Evolutionary conservation across 2,113 vertebrate genomes (phyloP), one percentile per base, ranked within the genome.

Genomic region (Pholis gunnellus): DNA sequence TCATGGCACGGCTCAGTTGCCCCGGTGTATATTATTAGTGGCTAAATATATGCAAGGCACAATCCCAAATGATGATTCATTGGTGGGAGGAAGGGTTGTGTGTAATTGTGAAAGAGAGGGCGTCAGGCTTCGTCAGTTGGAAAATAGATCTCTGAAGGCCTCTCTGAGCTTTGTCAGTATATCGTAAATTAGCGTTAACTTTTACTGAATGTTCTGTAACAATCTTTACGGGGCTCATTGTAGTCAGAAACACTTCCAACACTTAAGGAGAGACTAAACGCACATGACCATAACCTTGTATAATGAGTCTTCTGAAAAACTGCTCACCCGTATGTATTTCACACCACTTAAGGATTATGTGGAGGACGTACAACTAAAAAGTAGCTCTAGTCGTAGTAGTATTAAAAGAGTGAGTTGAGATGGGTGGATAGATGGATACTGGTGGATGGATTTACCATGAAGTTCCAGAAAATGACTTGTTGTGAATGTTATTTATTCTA

Each of bases 31-130:
- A 64, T 75, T 85, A 86, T 89, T 83, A 87, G 78, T 67, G 83
- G 76, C 90, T 92, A 93, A 93, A 93, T 92, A 91, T 93, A 91
- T 56, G 5, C 75, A 25, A 75, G 69, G 66, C 54, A 75, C 73
- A 79, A 27, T 84, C 78, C 75, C 61, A 80, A 61, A 86, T 80
- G 44, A 15, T 6, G 36, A 66, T 64, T 74, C 54, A 57, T 34
- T 71, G 61, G 66, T 50, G 7, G 2, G 60, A 72, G 78, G 66
- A 66, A 15, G 48, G 42, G 52, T 15, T 71, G 46, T 60, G 48
- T 54, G 50, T 70, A 2, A 40, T 14, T 52, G 7, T 17, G 2
- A 17, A 36, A 9, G 40, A 27, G 65, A 40, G n/a, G 14, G 6
- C 42, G 29, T 61, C 34, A 9, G 18, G 31, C 25, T 80, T 36